Percentiles rank a stretch among this genome's conserved stretches.
Evolutionary conservation across 2,888 invertebrate species (phyloP).

Genomic region (Enchytraeus crypticus): DNA sequence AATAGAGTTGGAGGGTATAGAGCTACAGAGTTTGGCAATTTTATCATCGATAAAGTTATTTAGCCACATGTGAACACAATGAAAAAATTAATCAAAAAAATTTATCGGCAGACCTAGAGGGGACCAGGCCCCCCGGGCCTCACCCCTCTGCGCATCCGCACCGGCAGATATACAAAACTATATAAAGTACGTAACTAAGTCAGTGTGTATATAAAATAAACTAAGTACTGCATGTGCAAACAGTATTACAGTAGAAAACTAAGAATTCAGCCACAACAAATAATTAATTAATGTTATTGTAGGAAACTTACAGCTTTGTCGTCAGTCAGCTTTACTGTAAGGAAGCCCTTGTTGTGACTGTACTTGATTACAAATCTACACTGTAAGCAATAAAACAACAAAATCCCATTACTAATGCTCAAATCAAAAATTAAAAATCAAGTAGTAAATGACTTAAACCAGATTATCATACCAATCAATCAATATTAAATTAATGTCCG

Average conservation of each 20-base stretch:
- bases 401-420: not conserved
- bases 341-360: constrained; percentile 73
- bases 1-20: too few species aligned
- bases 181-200: not conserved
- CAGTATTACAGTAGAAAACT: not conserved
- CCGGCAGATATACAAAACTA: not conserved
- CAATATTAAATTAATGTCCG: too few species aligned
- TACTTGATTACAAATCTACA: constrained; percentile 84
- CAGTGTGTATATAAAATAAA: not conserved
- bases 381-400: constrained; percentile 47
- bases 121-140: not conserved
- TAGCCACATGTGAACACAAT: too few species aligned
- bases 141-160: not conserved
- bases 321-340: constrained; percentile 86
- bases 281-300: not conserved
- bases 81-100: too few species aligned
- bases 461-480: too few species aligned
- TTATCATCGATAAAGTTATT: too few species aligned
- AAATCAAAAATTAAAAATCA: too few species aligned
- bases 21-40: too few species aligned
- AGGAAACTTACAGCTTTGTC: constrained; percentile 59
- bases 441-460: too few species aligned
- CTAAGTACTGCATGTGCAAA: not conserved
- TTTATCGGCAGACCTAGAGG: too few species aligned
- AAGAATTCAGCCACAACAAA: not conserved